Percentiles rank a stretch among this genome's conserved stretches.
phyloP scores from a whole-genome alignment of 2,888 invertebrate genomes.

The Apomyelois bistriatella region DNA sequence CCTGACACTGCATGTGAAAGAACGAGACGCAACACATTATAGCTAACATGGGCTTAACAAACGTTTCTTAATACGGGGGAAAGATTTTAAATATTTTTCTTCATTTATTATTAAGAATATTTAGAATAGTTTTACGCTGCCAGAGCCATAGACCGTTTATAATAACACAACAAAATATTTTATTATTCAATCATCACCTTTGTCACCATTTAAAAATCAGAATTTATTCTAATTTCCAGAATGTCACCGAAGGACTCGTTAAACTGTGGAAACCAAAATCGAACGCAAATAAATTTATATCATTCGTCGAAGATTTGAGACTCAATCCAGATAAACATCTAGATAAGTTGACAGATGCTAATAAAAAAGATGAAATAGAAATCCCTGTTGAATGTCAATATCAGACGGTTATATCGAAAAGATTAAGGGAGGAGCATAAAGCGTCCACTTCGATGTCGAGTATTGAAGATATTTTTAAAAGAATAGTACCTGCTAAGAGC shows the following conservation, averaged over 20 bases:
- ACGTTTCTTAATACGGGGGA: no score
- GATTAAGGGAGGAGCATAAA: constrained; percentile 32
- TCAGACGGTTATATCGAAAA: constrained; percentile 47
- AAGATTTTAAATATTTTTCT: no score
- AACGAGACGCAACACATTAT: no score
- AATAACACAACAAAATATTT: no score
- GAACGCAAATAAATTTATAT: constrained; percentile 57
- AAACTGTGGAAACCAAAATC: constrained; percentile 62
- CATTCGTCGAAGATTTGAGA: constrained; percentile 55
- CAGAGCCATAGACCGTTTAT: no score
- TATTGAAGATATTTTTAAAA: constrained; percentile 63
- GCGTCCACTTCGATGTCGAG: constrained; percentile 32
- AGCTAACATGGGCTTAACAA: no score
- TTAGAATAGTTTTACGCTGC: no score
- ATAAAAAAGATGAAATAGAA: constrained; percentile 23
- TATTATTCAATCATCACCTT: no score
- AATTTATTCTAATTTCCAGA: constrained; percentile 42
- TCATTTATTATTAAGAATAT: no score
- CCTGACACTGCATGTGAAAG: no score
- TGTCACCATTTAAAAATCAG: no score
- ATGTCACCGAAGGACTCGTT: constrained; percentile 61
- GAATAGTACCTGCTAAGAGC: constrained; percentile 65
- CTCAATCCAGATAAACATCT: constrained; percentile 52
- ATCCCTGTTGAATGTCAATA: constrained; percentile 50
- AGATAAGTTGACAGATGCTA: constrained; percentile 12